phyloP scores from a whole-genome alignment of 2,888 invertebrate genomes.

The Gandaritis pyraliata region DNA sequence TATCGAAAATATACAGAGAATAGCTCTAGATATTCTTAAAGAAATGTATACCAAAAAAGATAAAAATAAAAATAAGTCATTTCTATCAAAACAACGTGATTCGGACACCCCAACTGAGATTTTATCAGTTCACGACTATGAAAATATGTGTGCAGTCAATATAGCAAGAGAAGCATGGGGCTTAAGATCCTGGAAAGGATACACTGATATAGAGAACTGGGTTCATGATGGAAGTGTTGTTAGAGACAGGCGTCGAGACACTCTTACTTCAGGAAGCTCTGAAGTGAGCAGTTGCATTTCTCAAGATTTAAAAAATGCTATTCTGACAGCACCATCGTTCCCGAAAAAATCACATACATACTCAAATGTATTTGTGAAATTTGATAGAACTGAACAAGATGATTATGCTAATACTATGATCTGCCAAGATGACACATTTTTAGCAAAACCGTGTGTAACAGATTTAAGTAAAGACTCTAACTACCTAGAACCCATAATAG shows the following conservation, averaged over 20 bases:
- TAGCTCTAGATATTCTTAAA: slow-evolving; percentile 80
- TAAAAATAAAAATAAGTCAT: slow-evolving; percentile 69
- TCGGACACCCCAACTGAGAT: slow-evolving; percentile 83
- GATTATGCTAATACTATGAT: slow-evolving; percentile 83
- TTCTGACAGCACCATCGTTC: slow-evolving; percentile 74
- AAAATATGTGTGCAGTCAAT: slow-evolving; percentile 87
- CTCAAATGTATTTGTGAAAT: slow-evolving; percentile 77
- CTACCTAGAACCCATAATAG: slow-evolving; percentile 82
- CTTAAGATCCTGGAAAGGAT: slow-evolving; percentile 86
- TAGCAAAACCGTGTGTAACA: slow-evolving; percentile 83
- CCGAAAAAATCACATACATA: slow-evolving; percentile 75
- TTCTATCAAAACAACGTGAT: slow-evolving; percentile 74
- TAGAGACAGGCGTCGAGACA: slow-evolving; percentile 83
- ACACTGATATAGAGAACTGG: slow-evolving; percentile 86
- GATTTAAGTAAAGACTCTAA: slow-evolving; percentile 80
- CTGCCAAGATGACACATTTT: slow-evolving; percentile 79
- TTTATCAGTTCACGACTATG: slow-evolving; percentile 86
- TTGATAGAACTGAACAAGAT: slow-evolving; percentile 71
- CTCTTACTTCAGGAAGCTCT: slow-evolving; percentile 84
- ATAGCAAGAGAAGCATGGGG: slow-evolving; percentile 87
- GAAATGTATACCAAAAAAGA: slow-evolving; percentile 82
- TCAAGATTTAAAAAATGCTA: slow-evolving; percentile 75
- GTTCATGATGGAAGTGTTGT: slow-evolving; percentile 86
- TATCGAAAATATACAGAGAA: slow-evolving; percentile 82
- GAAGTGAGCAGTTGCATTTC: slow-evolving; percentile 81